phyloP scores from a whole-genome alignment of 2,113 vertebrate genomes.

The Aspidoscelis tigris region DNA sequence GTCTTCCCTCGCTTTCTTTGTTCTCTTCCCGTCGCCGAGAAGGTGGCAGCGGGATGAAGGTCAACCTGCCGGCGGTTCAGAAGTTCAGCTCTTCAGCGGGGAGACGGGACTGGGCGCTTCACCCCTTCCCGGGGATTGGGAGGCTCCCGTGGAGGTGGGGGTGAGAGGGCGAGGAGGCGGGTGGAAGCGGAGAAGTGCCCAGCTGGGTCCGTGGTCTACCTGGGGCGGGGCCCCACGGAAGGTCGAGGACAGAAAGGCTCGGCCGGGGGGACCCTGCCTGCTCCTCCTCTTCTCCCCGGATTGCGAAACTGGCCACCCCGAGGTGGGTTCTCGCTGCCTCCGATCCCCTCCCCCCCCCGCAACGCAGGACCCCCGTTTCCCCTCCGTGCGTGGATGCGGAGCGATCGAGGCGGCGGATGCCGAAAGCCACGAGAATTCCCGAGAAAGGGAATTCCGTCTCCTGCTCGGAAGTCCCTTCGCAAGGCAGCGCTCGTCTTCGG shows the following conservation, averaged over 20 bases:
- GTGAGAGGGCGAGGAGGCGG: no score
- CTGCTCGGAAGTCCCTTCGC: no score
- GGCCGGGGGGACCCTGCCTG: not conserved
- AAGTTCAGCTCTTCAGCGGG: slow-evolving; percentile 5
- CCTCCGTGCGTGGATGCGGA: not conserved
- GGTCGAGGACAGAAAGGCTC: no score
- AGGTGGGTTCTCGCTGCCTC: not conserved
- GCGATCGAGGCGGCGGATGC: not conserved
- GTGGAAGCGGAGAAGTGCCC: not conserved
- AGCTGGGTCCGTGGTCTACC: not conserved
- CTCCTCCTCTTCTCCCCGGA: not conserved
- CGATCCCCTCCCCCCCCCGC: not conserved
- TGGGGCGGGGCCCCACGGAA: not conserved
- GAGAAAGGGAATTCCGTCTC: not conserved
- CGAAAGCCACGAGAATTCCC: not conserved
- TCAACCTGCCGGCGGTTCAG: not conserved
- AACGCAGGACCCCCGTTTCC: not conserved
- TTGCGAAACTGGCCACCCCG: not conserved
- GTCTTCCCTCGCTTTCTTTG: not conserved
- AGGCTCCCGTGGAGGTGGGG: not conserved
- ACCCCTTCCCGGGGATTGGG: not conserved
- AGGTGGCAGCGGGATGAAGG: not conserved
- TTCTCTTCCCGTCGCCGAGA: not conserved
- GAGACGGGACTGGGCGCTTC: not conserved
- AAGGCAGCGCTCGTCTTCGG: not conserved